phyloP scores from a whole-genome alignment of 2,888 invertebrate genomes.

The Melanargia galathea region DNA sequence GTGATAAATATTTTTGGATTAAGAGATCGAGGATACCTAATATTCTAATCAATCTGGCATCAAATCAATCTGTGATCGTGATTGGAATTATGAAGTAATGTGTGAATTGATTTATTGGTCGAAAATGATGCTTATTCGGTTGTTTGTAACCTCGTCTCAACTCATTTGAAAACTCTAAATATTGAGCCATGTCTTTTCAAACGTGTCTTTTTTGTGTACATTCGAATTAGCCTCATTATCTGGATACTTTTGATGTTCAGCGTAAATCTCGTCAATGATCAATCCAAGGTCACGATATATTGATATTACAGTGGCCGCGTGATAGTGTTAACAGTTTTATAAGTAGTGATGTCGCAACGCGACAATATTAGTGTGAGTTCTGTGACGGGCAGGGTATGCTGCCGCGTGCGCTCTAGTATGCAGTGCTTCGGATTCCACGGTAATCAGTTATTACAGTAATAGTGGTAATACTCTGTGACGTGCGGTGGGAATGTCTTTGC shows the following conservation, averaged over 20 bases:
- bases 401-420: constrained; percentile 76
- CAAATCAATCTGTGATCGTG: not conserved
- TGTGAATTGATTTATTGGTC: not conserved
- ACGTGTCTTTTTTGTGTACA: too few species aligned
- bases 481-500: constrained; percentile 15
- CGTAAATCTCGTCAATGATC: not conserved
- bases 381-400: constrained; percentile 64
- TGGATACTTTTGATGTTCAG: not conserved
- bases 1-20: constrained; percentile 42
- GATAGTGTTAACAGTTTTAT: not conserved
- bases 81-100: not conserved
- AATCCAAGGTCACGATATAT: not conserved
- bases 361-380: constrained; percentile 68
- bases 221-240: not conserved
- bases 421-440: constrained; percentile 78
- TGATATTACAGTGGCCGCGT: not conserved
- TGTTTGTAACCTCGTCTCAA: too few species aligned
- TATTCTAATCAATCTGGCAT: not conserved
- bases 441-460: constrained; percentile 47
- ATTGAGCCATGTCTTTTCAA: too few species aligned
- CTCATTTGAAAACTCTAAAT: too few species aligned
- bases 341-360: constrained; percentile 66
- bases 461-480: constrained; percentile 27
- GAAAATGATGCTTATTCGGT: not conserved
- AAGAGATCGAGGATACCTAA: constrained; percentile 50